Evolutionary conservation across 2,797 vertebrate genomes (phyloP), one percentile per base, ranked within the genome.

Genomic region (Sciurus carolinensis): DNA sequence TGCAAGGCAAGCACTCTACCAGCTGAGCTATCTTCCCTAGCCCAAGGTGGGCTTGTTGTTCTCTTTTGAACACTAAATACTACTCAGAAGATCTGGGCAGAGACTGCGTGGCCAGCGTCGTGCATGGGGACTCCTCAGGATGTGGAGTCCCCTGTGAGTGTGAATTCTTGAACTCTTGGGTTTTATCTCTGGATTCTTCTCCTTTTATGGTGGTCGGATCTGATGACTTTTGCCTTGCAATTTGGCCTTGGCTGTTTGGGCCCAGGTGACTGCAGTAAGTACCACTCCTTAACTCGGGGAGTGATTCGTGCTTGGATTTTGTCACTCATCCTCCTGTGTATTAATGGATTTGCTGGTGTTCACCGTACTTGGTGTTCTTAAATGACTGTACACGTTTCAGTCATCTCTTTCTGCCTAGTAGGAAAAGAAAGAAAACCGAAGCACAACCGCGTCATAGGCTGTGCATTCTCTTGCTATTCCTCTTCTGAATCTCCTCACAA

Each of bases 401-500:
- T 80, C n/a, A 7, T 62, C 33, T 90, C 59, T 72, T 28, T 76
- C 8, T 26, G 24, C 59, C n/a, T 47, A 59, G 11, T 59, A 24
- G 77, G 47, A n/a, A 52, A 47, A 47, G 83, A 77, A 69, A 86
- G 4, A 47, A 87, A 57, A 62, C 15, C 71, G 72, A 73, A 52
- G 4, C 15, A n/a, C 28, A 57, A 0, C 7, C 30, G 24, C n/a
- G 17, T 3, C 47, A 28, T 5, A 9, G 1, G 6, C 24, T 4
- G 10, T 47, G 2, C n/a, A 1, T 57, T 64, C 33, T 47, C 33
- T 47, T 57, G 7, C 62, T 69, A 39, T 39, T 66, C 28, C 20
- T 87, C 36, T 11, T 84, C 4, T 3, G 39, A 57, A 59, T 66
- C 39, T 52, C 66, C 62, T 36, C 77, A 47, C 6, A 28, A 42